Evolutionary conservation across 1,140 invertebrate species (phyloP).

Genomic region (Drosophila bifasciata): DNA sequence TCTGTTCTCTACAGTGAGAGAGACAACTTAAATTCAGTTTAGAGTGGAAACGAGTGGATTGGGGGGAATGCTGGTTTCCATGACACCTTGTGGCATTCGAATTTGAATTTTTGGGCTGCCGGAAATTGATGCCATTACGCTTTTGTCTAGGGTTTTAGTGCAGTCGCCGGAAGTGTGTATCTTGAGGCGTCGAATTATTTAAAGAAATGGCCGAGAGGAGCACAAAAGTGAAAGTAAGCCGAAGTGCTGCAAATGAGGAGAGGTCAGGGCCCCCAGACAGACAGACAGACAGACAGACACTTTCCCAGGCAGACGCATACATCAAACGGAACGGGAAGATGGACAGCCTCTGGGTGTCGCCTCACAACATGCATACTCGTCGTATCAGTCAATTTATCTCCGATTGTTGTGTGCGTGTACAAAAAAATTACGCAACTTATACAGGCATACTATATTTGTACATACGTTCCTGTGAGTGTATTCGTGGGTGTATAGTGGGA

Average conservation of each 20-base stretch:
- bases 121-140: slow-evolving; percentile 78
- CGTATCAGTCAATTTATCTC: slow-evolving; percentile 72
- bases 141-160: slow-evolving; percentile 48
- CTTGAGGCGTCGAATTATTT: slow-evolving; percentile 64
- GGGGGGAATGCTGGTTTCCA: slow-evolving; percentile 18
- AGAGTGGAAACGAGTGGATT: slow-evolving; percentile 21
- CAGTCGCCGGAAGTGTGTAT: slow-evolving; percentile 51
- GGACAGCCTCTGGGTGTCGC: slow-evolving; percentile 43
- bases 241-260: slow-evolving; percentile 10
- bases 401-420: slow-evolving; percentile 53
- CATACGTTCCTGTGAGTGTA: slow-evolving; percentile 13
- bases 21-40: too few relatives aligned
- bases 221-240: slow-evolving; percentile 62
- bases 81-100: slow-evolving; percentile 22
- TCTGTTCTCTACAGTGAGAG: too few relatives aligned
- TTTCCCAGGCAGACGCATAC: slow-evolving; percentile 42
- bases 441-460: slow-evolving; percentile 25
- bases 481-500: background rate
- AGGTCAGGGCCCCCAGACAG: too few relatives aligned
- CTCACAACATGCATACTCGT: slow-evolving; percentile 63
- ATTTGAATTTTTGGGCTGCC: slow-evolving; percentile 68
- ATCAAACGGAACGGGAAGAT: background rate
- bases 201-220: slow-evolving; percentile 55
- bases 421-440: slow-evolving; percentile 74
- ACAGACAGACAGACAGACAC: slow-evolving; percentile 37